phyloP scores from a whole-genome alignment of 2,888 invertebrate genomes.

The Drosophila sordidula region DNA sequence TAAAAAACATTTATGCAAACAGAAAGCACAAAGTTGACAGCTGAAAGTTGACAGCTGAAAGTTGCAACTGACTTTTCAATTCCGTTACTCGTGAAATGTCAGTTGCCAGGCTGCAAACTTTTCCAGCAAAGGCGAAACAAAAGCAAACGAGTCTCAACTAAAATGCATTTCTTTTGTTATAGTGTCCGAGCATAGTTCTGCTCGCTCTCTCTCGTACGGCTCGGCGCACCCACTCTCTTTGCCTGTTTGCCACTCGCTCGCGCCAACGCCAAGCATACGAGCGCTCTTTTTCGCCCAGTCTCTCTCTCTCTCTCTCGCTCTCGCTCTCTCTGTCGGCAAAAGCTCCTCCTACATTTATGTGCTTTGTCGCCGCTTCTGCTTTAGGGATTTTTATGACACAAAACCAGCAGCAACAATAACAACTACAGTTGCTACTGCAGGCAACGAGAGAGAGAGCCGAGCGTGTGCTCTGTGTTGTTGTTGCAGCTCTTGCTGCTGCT shows the following conservation, averaged over 20 bases:
- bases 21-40: constrained; percentile 32
- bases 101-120: constrained; percentile 49
- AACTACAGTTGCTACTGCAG: background rate
- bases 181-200: constrained; percentile 36
- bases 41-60: constrained; percentile 45
- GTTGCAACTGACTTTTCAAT: constrained; percentile 65
- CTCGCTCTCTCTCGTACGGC: constrained; percentile 4
- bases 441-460: constrained; percentile 29
- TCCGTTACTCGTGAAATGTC: constrained; percentile 44
- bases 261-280: constrained; percentile 13
- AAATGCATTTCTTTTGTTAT: constrained; percentile 51
- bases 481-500: constrained; percentile 7
- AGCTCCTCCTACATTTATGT: constrained; percentile 69
- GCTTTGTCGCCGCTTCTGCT: constrained; percentile 58
- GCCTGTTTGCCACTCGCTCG: constrained; percentile 33
- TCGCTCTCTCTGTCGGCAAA: constrained; percentile 25
- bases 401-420: constrained; percentile 21
- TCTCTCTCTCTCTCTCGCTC: constrained; percentile 1
- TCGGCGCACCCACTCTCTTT: constrained; percentile 4
- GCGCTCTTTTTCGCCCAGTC: background rate
- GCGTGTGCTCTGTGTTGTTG: background rate
- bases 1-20: constrained; percentile 43
- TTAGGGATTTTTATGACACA: constrained; percentile 74
- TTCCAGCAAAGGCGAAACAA: constrained; percentile 13
- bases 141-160: constrained; percentile 37